Percentiles rank a stretch among this genome's conserved stretches.
Conservation (phyloP, 1,140 invertebrate species). For the Cecropterus lyciades region DNA sequence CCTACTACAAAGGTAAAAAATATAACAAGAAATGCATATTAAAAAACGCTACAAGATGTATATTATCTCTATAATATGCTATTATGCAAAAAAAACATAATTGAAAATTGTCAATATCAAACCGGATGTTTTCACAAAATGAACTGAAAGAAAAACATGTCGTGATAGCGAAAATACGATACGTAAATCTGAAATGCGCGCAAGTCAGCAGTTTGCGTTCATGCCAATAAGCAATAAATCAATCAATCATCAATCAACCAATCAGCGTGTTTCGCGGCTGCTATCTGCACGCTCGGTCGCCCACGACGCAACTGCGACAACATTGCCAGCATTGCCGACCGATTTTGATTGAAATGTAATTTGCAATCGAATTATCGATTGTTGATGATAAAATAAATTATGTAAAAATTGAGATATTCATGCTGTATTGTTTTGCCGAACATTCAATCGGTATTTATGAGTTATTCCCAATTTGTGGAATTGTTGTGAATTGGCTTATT, state of each 20-base stretch:
- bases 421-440: too few species aligned
- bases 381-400: background rate
- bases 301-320: slow-evolving; percentile 27
- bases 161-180: background rate
- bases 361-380: slow-evolving; percentile 10
- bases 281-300: slow-evolving; percentile 24
- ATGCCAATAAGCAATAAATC: slow-evolving; percentile 36
- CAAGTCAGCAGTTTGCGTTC: slow-evolving; percentile 31
- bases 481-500: too few species aligned
- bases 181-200: slow-evolving; percentile 16
- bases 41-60: too few species aligned
- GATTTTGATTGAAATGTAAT: slow-evolving; percentile 22
- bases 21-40: too few species aligned
- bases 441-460: too few species aligned
- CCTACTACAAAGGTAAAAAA: too few species aligned
- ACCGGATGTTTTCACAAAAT: background rate
- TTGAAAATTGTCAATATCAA: too few species aligned
- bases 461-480: too few species aligned
- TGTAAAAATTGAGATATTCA: background rate
- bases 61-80: too few species aligned
- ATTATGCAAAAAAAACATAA: too few species aligned
- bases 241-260: slow-evolving; percentile 36
- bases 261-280: slow-evolving; percentile 27
- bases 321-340: slow-evolving; percentile 9
- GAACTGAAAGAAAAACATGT: slow-evolving; percentile 6